Base-by-base conservation (phyloP, 2,797 vertebrate genomes). In the Percopsis omiscomaycus region DNA sequence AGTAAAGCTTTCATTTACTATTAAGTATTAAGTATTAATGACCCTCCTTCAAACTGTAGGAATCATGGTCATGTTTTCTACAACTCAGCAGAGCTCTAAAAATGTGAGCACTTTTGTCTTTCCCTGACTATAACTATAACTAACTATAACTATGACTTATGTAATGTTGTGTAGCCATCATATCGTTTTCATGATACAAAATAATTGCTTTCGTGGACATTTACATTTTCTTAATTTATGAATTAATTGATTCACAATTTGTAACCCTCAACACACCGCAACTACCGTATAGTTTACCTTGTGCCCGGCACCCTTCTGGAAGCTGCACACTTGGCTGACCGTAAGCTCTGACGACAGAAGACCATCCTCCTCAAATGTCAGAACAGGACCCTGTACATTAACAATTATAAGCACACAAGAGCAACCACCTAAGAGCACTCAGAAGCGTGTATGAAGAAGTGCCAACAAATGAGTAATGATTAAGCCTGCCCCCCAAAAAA, bases 351-450 rank as follows among this genome's bases (percentile, higher is more conserved):
- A 91, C 0, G 93, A 86, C 53, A 92, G 89, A 5, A 89, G 64
- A 49, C 64, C 89, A 73, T 95, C 92, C 47, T 96, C 94, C 75
- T 94, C 91, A 88, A 99, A 96, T 0, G 78, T 89, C 51, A 85
- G 62, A 61, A 91, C 69, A 0, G 89, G 88, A 45, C 89, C 93
- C 98, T 99, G 83, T 61, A 9, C 51, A 65, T 56, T 51, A 55
- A 59, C 57, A 66, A 60, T 60, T 46, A 66, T 0, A 54, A 27
- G 50, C 3, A 45, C 46, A 48, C 12, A 3, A 70, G 14, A 52
- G 27, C 2, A 77, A 53, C 32, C 2, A 3, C 2, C 12, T 2
- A 27, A 14, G 28, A 56, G 45, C 37, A 56, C n/a, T 55, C 1
- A 13, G 22, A 55, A 2, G 59, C 4, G 37, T 11, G 42, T 27